Conservation (phyloP, 2,113 vertebrate species). For the Mystacornis crossleyi region DNA sequence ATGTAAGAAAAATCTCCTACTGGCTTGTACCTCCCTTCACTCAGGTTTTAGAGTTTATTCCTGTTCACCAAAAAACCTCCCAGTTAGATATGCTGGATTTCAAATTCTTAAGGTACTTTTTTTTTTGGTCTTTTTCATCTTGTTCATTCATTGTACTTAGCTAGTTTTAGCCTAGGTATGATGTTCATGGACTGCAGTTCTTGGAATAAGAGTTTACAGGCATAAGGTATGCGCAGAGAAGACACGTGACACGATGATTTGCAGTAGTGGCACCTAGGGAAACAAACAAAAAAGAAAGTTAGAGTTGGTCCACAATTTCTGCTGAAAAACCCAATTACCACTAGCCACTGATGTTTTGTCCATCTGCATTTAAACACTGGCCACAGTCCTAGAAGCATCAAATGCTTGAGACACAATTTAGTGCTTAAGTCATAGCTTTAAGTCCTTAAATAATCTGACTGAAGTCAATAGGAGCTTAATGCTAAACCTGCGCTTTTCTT, state of each 20-base stretch:
- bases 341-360: background rate
- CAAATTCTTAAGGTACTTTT: background rate
- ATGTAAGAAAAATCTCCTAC: background rate
- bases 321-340: background rate
- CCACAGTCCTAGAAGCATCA: background rate
- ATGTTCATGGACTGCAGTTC: constrained; percentile 99
- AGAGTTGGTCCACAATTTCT: background rate
- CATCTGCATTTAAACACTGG: background rate
- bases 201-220: constrained; percentile 98
- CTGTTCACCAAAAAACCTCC: background rate
- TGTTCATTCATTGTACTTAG: constrained; percentile 91
- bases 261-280: constrained; percentile 95
- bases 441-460: background rate
- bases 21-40: background rate
- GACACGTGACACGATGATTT: constrained; percentile 96
- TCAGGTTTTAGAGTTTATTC: background rate
- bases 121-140: background rate
- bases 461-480: background rate
- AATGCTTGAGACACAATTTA: background rate
- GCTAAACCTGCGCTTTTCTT: background rate
- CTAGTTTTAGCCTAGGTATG: constrained; percentile 92
- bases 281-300: constrained; percentile 22
- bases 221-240: constrained; percentile 94
- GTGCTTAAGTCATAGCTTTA: background rate
- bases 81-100: background rate